These are phyloP conservation scores for Clarias magur DNA, from an alignment of 2,113 vertebrate genomes.

Conservation along the genomic window DNA sequence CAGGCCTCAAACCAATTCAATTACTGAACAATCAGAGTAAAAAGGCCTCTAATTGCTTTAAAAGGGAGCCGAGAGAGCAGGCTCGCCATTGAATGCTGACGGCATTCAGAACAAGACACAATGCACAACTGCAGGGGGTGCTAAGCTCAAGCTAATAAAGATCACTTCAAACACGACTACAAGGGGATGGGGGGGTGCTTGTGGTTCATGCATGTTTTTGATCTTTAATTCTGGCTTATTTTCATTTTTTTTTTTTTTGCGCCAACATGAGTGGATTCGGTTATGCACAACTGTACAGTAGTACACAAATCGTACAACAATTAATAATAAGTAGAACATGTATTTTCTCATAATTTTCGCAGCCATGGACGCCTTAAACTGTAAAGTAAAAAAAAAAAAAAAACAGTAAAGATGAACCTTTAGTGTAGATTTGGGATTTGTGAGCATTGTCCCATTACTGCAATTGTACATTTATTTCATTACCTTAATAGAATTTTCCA, in stretches of 20 bases:
- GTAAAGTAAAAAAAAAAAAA: background rate
- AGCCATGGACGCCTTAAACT: background rate
- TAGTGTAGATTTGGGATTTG: background rate
- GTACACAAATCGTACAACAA: background rate
- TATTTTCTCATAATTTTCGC: background rate
- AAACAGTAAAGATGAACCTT: background rate
- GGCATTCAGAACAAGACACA: constrained; percentile 62
- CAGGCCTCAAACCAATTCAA: constrained; percentile 77
- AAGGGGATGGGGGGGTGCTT: constrained; percentile 7
- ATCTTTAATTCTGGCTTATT: constrained; percentile 39
- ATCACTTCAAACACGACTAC: constrained; percentile 47
- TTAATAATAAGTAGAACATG: background rate
- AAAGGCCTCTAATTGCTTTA: constrained; percentile 78
- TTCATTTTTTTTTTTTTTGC: constrained; percentile 2
- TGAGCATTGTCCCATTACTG: background rate
- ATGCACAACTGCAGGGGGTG: constrained; percentile 77
- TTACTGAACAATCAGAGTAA: constrained; percentile 80
- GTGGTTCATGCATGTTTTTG: constrained; percentile 35
- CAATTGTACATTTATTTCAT: background rate
- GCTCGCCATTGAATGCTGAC: constrained; percentile 49
- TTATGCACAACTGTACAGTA: background rate
- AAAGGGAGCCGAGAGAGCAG: constrained; percentile 67
- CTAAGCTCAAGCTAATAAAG: constrained; percentile 75
- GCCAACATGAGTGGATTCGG: background rate
- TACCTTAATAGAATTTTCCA: background rate